Evolutionary conservation across 2,797 vertebrate genomes (phyloP).

Genomic region (Sciurus vulgaris): DNA sequence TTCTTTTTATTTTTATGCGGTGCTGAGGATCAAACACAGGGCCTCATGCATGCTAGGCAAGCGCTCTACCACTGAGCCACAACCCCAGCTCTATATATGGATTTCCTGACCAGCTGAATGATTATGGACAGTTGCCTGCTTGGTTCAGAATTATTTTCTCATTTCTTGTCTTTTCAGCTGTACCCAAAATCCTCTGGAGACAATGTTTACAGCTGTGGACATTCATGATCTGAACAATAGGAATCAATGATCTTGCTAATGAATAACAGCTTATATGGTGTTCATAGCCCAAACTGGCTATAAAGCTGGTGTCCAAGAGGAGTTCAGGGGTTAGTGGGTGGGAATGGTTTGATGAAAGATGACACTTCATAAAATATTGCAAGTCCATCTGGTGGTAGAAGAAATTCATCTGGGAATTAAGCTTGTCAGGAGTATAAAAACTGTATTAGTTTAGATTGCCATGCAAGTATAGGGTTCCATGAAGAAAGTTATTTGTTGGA

Average conservation of each 20-base stretch:
- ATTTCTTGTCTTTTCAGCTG: conserved; percentile 66
- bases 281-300: not conserved
- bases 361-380: conserved; percentile 52
- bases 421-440: conserved; percentile 22
- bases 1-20: too few relatives aligned
- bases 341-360: conserved; percentile 63
- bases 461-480: not conserved
- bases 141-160: conserved; percentile 57
- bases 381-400: conserved; percentile 25
- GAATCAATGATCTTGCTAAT: conserved; percentile 26
- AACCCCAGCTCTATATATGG: not conserved
- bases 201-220: conserved; percentile 30
- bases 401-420: conserved; percentile 57
- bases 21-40: too few relatives aligned
- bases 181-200: conserved; percentile 36
- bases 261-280: not conserved
- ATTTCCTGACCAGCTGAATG: conserved; percentile 28
- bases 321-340: conserved; percentile 59
- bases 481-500: conserved; percentile 15
- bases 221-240: conserved; percentile 50
- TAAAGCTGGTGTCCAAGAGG: not conserved
- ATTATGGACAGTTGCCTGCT: conserved; percentile 26
- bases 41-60: too few relatives aligned
- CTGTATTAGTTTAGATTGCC: conserved; percentile 43
- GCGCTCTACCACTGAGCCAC: too few relatives aligned